phyloP scores from a whole-genome alignment of 1,140 invertebrate genomes.

The Drosophila seguyi region DNA sequence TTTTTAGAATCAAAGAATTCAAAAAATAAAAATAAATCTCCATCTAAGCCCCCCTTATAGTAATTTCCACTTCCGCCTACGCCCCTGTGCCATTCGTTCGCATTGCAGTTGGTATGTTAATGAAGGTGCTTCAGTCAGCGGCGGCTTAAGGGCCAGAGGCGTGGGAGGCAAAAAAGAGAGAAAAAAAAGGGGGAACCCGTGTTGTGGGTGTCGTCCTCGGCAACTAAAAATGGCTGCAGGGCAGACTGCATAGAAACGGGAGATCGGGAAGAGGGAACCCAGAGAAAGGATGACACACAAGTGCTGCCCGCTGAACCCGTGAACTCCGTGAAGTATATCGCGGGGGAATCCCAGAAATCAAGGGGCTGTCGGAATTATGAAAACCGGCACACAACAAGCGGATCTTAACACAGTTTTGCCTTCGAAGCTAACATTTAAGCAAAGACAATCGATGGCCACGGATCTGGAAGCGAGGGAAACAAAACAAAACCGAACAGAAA shows the following conservation, averaged over 20 bases:
- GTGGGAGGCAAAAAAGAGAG: no score
- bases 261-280: slow-evolving; percentile 10
- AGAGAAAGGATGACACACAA: slow-evolving; percentile 74
- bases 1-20: no score
- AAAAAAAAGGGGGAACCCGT: background rate
- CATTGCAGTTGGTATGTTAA: slow-evolving; percentile 78
- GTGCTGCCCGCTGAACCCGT: slow-evolving; percentile 73
- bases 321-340: slow-evolving; percentile 59
- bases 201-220: slow-evolving; percentile 58
- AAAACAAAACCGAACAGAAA: slow-evolving; percentile 14
- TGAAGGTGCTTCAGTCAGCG: slow-evolving; percentile 73
- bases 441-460: slow-evolving; percentile 71
- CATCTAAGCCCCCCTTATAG: background rate
- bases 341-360: slow-evolving; percentile 26
- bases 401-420: slow-evolving; percentile 73
- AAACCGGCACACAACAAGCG: slow-evolving; percentile 51
- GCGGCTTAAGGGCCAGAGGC: slow-evolving; percentile 14
- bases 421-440: slow-evolving; percentile 43
- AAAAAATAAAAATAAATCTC: no score
- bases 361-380: slow-evolving; percentile 46
- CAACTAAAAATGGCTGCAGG: slow-evolving; percentile 68
- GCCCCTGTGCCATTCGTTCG: slow-evolving; percentile 9
- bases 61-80: background rate
- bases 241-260: slow-evolving; percentile 67
- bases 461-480: slow-evolving; percentile 23